Conservation (phyloP, 2,113 vertebrate species). For the Chloropsis hardwickii region DNA sequence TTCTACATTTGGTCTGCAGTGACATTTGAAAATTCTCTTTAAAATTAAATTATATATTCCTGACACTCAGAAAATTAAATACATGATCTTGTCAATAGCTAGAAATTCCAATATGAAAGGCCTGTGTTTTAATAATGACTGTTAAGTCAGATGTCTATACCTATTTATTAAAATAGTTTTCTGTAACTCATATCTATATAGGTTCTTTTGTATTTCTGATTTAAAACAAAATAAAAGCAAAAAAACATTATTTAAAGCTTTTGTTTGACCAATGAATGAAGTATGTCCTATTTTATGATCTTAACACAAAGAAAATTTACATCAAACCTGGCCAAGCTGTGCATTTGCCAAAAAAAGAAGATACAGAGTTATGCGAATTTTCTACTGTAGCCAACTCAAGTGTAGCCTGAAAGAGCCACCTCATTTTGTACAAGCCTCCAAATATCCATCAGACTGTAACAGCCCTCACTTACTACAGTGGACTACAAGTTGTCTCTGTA, state of each 20-base stretch:
- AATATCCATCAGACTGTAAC: background rate
- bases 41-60: background rate
- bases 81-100: background rate
- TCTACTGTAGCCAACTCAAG: background rate
- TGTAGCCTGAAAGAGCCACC: slow-evolving; percentile 2
- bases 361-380: background rate
- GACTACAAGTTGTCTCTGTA: background rate
- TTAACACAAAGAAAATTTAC: background rate
- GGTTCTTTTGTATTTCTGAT: background rate
- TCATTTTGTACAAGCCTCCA: slow-evolving; percentile 33
- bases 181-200: background rate
- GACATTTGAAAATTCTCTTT: background rate
- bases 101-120: background rate
- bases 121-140: background rate
- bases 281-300: background rate
- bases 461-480: background rate
- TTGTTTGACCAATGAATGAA: background rate
- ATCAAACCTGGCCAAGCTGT: background rate
- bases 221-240: background rate
- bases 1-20: background rate
- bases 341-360: background rate
- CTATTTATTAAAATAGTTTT: background rate
- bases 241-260: background rate
- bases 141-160: background rate
- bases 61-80: background rate